Percentiles rank a stretch among this genome's conserved stretches.
These are phyloP conservation scores for Melolontha melolontha DNA, from an alignment of 2,888 invertebrate genomes.

Conservation along the genomic window DNA sequence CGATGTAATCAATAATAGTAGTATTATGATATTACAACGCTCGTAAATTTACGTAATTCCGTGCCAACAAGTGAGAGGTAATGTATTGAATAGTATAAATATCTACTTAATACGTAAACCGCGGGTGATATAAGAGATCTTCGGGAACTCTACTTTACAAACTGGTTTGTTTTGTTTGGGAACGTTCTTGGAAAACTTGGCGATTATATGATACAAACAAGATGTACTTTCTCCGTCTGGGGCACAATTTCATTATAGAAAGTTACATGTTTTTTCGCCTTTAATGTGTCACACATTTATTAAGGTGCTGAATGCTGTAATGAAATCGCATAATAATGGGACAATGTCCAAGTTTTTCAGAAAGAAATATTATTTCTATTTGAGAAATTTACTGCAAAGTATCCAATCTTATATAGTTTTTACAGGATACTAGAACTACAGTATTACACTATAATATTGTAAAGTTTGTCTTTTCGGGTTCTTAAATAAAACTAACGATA, in stretches of 20 bases:
- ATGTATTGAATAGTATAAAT: not conserved
- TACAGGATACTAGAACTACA: too few relatives aligned
- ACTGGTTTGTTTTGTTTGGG: conserved; percentile 32
- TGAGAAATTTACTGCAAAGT: too few relatives aligned
- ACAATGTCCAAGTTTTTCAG: too few relatives aligned
- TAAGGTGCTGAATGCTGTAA: conserved; percentile 2
- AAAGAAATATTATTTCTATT: too few relatives aligned
- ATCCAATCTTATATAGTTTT: too few relatives aligned
- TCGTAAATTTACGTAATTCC: conserved; percentile 23
- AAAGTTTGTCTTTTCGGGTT: too few relatives aligned
- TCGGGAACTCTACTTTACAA: conserved; percentile 9
- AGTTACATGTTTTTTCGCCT: conserved; percentile 1
- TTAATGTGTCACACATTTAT: conserved; percentile 1
- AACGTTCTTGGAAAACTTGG: conserved; percentile 15
- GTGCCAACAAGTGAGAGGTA: conserved; percentile 23
- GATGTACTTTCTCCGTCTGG: conserved; percentile 35
- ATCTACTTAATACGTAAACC: conserved; percentile 14
- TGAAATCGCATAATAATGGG: too few relatives aligned
- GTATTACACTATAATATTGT: too few relatives aligned
- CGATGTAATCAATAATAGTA: too few relatives aligned
- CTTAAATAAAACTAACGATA: too few relatives aligned
- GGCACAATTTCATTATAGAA: conserved; percentile 26
- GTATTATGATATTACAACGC: not conserved
- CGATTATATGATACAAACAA: conserved; percentile 21
- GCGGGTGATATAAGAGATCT: conserved; percentile 28